A percentile compares a stretch with the other conserved stretches of the same genome.
phyloP scores from a whole-genome alignment of 2,797 vertebrate genomes.

The Parauchenoglanis punctatus region DNA sequence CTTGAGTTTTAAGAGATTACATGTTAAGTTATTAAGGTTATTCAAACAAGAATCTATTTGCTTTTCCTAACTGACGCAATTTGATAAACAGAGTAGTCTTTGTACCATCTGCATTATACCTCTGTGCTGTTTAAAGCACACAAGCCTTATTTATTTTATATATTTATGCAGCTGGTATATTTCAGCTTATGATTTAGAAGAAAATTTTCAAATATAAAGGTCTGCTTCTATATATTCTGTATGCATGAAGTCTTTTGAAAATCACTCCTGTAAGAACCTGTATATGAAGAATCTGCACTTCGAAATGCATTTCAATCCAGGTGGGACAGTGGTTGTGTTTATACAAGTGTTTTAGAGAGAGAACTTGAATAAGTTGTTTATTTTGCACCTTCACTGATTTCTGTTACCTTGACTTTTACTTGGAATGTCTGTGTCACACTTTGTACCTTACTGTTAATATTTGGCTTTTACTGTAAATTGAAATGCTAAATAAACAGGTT shows the following conservation, averaged over 20 bases:
- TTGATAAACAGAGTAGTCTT: background rate
- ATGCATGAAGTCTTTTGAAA: background rate
- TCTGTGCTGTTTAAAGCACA: slow-evolving; percentile 12
- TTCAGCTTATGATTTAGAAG: background rate
- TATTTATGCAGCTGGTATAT: slow-evolving; percentile 7
- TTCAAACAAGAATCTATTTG: background rate
- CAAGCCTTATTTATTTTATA: background rate
- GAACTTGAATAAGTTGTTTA: background rate
- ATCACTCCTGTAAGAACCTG: background rate
- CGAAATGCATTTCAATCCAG: background rate
- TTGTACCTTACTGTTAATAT: background rate
- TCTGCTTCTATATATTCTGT: background rate
- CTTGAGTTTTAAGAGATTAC: background rate
- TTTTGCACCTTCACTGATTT: slow-evolving; percentile 22
- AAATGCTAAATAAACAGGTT: slow-evolving; percentile 24
- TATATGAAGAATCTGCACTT: background rate
- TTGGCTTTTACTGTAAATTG: slow-evolving; percentile 11
- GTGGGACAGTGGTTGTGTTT: slow-evolving; percentile 2
- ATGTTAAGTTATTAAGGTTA: background rate
- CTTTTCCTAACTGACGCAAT: background rate
- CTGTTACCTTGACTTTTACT: background rate
- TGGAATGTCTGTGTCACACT: background rate
- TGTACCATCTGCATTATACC: slow-evolving; percentile 2
- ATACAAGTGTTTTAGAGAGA: background rate
- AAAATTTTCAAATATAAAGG: background rate